Evolutionary conservation across 2,888 invertebrate genomes (phyloP).

Genomic region (Troides oblongomaculatus): DNA sequence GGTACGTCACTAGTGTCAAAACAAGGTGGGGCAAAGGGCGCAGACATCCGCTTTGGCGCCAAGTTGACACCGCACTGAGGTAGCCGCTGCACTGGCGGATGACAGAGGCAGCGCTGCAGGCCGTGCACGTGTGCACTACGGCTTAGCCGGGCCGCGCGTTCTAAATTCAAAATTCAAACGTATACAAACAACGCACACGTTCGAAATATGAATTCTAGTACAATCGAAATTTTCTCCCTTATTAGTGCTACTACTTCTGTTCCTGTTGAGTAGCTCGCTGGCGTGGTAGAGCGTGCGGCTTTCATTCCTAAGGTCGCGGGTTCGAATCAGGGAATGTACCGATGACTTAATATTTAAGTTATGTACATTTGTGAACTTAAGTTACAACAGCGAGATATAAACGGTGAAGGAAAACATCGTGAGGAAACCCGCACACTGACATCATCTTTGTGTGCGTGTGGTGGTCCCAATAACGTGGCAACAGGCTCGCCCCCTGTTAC

Average conservation of each 20-base stretch:
- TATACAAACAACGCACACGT: not conserved
- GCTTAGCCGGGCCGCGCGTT: slow-evolving; percentile 18
- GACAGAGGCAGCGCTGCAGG: slow-evolving; percentile 24
- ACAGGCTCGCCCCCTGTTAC: too few relatives aligned
- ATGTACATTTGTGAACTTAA: too few relatives aligned
- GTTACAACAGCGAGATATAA: too few relatives aligned
- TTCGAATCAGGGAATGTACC: too few relatives aligned
- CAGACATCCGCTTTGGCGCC: slow-evolving; percentile 28
- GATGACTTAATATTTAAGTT: too few relatives aligned
- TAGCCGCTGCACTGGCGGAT: slow-evolving; percentile 28
- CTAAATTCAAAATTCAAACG: slow-evolving; percentile 19
- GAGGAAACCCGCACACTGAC: too few relatives aligned
- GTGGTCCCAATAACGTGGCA: too few relatives aligned
- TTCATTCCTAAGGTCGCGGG: too few relatives aligned
- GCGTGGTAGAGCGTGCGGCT: too few relatives aligned
- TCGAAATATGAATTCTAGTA: not conserved
- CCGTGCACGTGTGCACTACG: slow-evolving; percentile 25
- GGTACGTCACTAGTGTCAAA: slow-evolving; percentile 25
- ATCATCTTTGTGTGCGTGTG: too few relatives aligned
- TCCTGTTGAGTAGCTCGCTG: too few relatives aligned
- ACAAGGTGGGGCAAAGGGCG: slow-evolving; percentile 21
- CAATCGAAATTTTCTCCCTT: not conserved
- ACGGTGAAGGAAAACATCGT: too few relatives aligned
- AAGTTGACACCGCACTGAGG: slow-evolving; percentile 31
- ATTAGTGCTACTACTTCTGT: not conserved